Evolutionary conservation across 1,140 invertebrate genomes (phyloP), one percentile per base, ranked within the genome.

Genomic region (Tyrophagus putrescentiae): DNA sequence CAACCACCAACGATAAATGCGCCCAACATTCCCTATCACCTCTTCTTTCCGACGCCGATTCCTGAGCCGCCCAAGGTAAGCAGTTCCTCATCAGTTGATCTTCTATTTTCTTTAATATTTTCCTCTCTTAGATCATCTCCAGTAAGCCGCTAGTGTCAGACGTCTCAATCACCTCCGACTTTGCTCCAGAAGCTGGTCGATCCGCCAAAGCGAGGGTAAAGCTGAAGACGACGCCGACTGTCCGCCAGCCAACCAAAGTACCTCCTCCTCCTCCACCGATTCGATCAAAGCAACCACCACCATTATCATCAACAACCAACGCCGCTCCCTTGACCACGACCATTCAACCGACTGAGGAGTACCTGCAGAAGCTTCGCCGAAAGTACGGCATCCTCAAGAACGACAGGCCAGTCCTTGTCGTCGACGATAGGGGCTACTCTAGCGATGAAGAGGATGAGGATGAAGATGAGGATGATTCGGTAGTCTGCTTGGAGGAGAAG

Each of bases 1-100:
- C n/a, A n/a, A n/a, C n/a, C n/a, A n/a, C n/a, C n/a, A n/a, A n/a
- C n/a, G n/a, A n/a, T n/a, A n/a, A n/a, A n/a, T n/a, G n/a, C n/a
- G n/a, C n/a, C n/a, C n/a, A n/a, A n/a, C n/a, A n/a, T 39, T 48
- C 45, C 45, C 7, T 48, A 25, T 48, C 7, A 48, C 7, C 32
- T 57, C 9, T n/a, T 60, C 6, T 25, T 60, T 57, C 23, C 65
- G 0, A 68, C 80, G 0, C 72, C 75, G 41, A 75, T 78, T 57
- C 72, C 81, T 9, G 76, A 80, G 21, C 62, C 63, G 27, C 85
- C 86, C 1, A 75, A 81, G 68, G 80, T 77, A 66, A 68, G 67
- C 62, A 48, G 13, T 25, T 60, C 16, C 13, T 9, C 50, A 23
- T 58, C 9, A 3, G 4, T 4, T 54, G 1, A 3, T 31, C 25